phyloP scores from a whole-genome alignment of 2,888 invertebrate species.

The Synergus laeviventris region DNA sequence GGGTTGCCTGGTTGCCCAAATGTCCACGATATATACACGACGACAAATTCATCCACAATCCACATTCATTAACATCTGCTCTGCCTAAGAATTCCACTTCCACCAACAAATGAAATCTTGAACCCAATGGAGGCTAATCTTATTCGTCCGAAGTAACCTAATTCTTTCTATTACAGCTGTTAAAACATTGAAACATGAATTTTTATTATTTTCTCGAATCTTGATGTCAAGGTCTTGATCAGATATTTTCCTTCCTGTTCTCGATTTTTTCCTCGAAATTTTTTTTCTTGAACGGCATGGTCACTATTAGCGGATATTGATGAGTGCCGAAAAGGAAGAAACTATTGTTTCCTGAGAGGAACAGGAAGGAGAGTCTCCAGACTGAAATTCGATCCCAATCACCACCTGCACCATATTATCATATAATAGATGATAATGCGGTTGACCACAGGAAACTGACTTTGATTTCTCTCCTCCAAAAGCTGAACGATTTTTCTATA shows the following conservation, averaged over 20 bases:
- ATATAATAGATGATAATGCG: too few relatives aligned
- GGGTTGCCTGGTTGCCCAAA: constrained; percentile 55
- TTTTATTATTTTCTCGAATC: background rate
- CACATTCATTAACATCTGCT: constrained; percentile 20
- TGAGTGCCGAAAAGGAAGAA: constrained; percentile 3
- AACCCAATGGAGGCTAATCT: background rate
- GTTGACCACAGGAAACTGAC: constrained; percentile 65
- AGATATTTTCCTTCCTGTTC: too few relatives aligned
- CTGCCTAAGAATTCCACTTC: background rate
- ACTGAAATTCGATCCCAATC: constrained; percentile 63
- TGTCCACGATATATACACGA: background rate
- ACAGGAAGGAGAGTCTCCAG: constrained; percentile 40
- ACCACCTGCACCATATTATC: constrained; percentile 63
- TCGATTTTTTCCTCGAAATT: too few relatives aligned
- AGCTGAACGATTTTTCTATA: background rate
- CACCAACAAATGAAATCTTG: background rate
- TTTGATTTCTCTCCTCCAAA: background rate
- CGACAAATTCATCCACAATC: background rate
- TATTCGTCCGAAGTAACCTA: background rate
- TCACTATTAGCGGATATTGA: background rate
- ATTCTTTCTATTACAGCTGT: too few relatives aligned
- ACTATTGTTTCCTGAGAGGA: constrained; percentile 1
- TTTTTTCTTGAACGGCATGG: too few relatives aligned
- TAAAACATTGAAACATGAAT: too few relatives aligned
- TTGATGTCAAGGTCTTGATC: too few relatives aligned